phyloP scores from a whole-genome alignment of 2,888 invertebrate species.

The Mesoligia furuncula region DNA sequence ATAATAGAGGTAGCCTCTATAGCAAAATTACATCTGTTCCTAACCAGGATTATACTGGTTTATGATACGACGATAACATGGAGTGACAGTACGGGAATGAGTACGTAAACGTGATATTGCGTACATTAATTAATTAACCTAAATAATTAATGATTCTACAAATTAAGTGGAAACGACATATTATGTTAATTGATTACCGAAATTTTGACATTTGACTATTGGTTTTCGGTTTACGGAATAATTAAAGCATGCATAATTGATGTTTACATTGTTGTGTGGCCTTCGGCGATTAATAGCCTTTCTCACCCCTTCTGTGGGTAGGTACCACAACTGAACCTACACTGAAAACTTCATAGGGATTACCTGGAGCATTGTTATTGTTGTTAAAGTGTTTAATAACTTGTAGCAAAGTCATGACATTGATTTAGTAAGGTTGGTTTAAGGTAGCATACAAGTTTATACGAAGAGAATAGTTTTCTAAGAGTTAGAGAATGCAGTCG shows the following conservation, averaged over 20 bases:
- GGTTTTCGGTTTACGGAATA: constrained; percentile 32
- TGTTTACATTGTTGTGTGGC: constrained; percentile 12
- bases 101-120: not conserved
- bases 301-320: not conserved
- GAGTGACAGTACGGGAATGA: not conserved
- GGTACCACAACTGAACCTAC: not conserved
- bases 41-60: not conserved
- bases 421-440: not conserved
- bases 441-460: not conserved
- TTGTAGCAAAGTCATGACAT: not conserved
- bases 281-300: constrained; percentile 1
- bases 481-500: not conserved
- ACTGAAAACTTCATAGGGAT: not conserved
- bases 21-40: not conserved
- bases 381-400: not conserved
- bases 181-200: constrained; percentile 12
- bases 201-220: constrained; percentile 21
- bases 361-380: constrained; percentile 5
- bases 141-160: constrained; percentile 17
- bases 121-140: constrained; percentile 8
- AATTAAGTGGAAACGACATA: constrained; percentile 7
- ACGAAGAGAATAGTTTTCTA: not conserved
- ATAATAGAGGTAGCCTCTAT: not conserved
- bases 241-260: constrained; percentile 25
- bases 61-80: not conserved